A percentile compares a stretch with the other conserved stretches of the same genome.
phyloP scores from a whole-genome alignment of 2,113 vertebrate genomes.

The Ammodytes marinus region DNA sequence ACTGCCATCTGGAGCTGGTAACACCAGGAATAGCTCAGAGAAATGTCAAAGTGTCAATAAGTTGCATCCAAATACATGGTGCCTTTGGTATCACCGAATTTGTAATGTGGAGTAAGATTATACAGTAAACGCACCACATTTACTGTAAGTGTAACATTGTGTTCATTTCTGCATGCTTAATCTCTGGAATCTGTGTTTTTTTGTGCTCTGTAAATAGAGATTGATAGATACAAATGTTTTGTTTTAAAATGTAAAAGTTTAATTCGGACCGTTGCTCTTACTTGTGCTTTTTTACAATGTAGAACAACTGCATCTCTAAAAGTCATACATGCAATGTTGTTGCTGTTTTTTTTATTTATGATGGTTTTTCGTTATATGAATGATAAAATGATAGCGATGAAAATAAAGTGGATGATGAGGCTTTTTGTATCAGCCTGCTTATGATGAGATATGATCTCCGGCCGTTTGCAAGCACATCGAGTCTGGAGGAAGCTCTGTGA shows the following conservation, averaged over 20 bases:
- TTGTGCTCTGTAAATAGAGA: too few relatives aligned
- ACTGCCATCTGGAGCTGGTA: conserved; percentile 23
- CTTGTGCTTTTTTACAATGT: neutral
- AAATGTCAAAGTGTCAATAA: neutral
- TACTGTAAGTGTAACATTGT: neutral
- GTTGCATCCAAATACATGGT: neutral
- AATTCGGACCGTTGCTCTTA: neutral
- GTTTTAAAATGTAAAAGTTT: neutral
- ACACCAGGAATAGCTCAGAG: conserved; percentile 9
- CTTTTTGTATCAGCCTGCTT: conserved; percentile 33
- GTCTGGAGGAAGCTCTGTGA: conserved; percentile 49
- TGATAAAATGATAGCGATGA: neutral
- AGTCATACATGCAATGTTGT: neutral
- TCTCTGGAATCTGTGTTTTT: too few relatives aligned
- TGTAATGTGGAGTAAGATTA: neutral
- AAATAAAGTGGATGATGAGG: conserved; percentile 21
- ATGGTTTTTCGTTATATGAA: conserved; percentile 1
- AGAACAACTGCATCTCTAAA: neutral
- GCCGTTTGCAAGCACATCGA: conserved; percentile 23
- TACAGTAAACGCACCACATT: neutral
- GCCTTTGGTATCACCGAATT: neutral
- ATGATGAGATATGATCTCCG: conserved; percentile 54
- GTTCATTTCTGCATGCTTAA: neutral
- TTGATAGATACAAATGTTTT: too few relatives aligned
- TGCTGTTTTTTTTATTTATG: neutral